Conservation (phyloP, 35 echinoderm and acorn worm genomes). For the Anneissia japonica region DNA sequence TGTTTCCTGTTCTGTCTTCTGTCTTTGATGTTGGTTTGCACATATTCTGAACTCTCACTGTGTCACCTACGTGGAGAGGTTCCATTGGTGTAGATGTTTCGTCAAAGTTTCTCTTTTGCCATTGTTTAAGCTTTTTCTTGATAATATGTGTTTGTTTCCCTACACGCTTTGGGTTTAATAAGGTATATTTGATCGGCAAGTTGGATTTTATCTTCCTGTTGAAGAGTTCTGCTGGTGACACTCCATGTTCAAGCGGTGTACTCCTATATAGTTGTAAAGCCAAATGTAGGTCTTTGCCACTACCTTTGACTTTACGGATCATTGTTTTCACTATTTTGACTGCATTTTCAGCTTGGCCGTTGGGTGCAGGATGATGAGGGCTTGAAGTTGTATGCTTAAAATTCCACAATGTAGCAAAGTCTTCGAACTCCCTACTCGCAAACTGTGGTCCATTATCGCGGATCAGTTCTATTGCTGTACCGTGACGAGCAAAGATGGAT, state of each 20-base stretch:
- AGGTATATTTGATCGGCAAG: background rate
- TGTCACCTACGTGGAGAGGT: background rate
- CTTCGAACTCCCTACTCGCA: too few species aligned
- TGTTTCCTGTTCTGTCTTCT: background rate
- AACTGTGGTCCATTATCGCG: background rate
- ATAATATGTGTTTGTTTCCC: background rate
- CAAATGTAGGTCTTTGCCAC: background rate
- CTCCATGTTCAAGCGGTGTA: background rate
- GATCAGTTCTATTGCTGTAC: constrained; percentile 4
- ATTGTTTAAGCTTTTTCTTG: background rate
- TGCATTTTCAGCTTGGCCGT: background rate
- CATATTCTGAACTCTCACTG: background rate
- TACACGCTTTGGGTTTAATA: background rate
- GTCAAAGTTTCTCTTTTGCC: background rate
- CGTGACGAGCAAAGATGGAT: constrained; percentile 16
- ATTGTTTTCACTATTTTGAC: background rate
- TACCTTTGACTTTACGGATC: background rate
- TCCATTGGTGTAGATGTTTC: background rate
- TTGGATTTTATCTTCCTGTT: background rate
- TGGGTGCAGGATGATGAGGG: background rate
- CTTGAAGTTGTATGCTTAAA: background rate
- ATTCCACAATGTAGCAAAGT: too few species aligned
- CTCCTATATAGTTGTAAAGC: background rate
- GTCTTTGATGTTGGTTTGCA: background rate
- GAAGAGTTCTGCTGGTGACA: background rate